Conservation (phyloP, 2,888 invertebrate species). For the Tridacna gigas region DNA sequence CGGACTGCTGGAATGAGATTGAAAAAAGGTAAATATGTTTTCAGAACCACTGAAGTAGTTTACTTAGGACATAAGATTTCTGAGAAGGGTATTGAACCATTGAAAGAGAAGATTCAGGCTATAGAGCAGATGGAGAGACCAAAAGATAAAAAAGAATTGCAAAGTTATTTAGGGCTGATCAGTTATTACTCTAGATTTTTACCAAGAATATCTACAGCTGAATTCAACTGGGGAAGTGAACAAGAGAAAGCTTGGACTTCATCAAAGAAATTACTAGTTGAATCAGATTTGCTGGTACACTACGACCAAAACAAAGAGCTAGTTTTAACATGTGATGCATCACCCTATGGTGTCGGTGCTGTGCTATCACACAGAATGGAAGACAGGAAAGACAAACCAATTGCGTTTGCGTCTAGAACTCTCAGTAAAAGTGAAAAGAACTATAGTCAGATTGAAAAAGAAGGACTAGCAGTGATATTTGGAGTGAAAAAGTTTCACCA, state of each 20-base stretch:
- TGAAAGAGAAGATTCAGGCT: constrained; percentile 65
- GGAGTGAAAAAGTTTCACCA: too few relatives aligned
- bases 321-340: too few relatives aligned
- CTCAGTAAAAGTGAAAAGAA: too few relatives aligned
- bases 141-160: constrained; percentile 58
- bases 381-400: too few relatives aligned
- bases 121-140: too few relatives aligned
- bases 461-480: too few relatives aligned
- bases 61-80: constrained; percentile 70
- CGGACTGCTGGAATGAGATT: constrained; percentile 59
- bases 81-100: constrained; percentile 64
- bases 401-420: too few relatives aligned
- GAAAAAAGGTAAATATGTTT: constrained; percentile 67
- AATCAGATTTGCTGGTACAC: constrained; percentile 72
- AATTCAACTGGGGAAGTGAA: constrained; percentile 58
- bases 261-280: constrained; percentile 62
- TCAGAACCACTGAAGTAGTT: too few relatives aligned
- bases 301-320: too few relatives aligned
- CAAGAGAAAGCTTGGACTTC: constrained; percentile 58
- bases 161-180: constrained; percentile 41
- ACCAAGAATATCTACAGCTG: constrained; percentile 65
- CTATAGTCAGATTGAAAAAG: too few relatives aligned
- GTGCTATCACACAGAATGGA: too few relatives aligned
- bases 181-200: constrained; percentile 55
- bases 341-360: too few relatives aligned